These are phyloP conservation scores for Drosophila fuyamai DNA, from an alignment of 1,140 invertebrate genomes.

Conservation along the genomic window DNA sequence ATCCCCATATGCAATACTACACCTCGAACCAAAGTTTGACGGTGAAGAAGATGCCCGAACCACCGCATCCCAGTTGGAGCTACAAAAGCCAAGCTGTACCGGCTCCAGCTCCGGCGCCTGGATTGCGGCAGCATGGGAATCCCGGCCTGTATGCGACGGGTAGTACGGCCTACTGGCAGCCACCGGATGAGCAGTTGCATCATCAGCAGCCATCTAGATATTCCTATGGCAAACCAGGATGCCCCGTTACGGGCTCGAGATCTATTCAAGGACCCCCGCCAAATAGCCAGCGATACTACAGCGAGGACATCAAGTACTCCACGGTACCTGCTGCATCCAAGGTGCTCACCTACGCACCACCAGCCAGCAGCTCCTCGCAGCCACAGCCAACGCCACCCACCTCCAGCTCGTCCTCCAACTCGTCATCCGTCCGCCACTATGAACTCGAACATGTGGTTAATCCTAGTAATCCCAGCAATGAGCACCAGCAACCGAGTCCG, in stretches of 20 bases:
- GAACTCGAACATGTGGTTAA: constrained; percentile 71
- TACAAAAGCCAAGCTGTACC: constrained; percentile 45
- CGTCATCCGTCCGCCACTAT: constrained; percentile 42
- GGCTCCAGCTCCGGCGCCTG: constrained; percentile 33
- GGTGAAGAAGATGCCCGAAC: constrained; percentile 48
- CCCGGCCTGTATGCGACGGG: constrained; percentile 38
- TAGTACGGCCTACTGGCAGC: constrained; percentile 45
- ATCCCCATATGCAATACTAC: constrained; percentile 73
- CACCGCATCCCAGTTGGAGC: constrained; percentile 49
- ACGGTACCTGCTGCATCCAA: constrained; percentile 41
- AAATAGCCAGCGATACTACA: constrained; percentile 46
- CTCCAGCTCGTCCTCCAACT: constrained; percentile 11
- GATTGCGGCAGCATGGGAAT: constrained; percentile 35
- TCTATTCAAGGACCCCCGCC: not conserved
- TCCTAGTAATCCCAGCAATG: constrained; percentile 71
- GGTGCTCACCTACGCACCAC: constrained; percentile 41
- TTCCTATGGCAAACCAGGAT: constrained; percentile 37
- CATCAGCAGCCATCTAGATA: constrained; percentile 42
- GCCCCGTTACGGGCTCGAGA: not conserved
- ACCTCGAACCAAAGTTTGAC: constrained; percentile 68
- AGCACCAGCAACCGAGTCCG: constrained; percentile 73
- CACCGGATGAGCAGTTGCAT: constrained; percentile 47
- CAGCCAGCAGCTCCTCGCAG: constrained; percentile 18
- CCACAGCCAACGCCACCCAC: constrained; percentile 12
- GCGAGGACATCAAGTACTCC: constrained; percentile 63